Evolutionary conservation across 1,140 invertebrate species (phyloP).

Genomic region (Drosophila grimshawi): DNA sequence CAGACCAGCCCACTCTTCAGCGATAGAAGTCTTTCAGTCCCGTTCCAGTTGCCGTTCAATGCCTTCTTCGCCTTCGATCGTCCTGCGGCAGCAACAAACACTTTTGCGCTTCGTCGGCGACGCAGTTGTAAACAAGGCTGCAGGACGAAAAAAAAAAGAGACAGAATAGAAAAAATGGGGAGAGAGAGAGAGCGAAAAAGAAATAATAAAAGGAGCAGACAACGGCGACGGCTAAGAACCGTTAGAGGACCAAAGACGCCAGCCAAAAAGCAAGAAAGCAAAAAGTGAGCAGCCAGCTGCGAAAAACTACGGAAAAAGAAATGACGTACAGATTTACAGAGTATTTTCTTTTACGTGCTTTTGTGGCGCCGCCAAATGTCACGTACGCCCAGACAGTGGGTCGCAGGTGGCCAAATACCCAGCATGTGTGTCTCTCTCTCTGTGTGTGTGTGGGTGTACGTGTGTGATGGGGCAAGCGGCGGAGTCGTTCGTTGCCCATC

Average conservation of each 20-base stretch:
- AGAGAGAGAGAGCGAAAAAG: background rate
- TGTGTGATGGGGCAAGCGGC: background rate
- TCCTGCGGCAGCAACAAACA: conserved; percentile 76
- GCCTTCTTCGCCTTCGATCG: conserved; percentile 30
- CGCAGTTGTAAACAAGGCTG: conserved; percentile 74
- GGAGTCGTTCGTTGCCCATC: background rate
- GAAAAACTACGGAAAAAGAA: conserved; percentile 41
- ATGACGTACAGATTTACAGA: conserved; percentile 73
- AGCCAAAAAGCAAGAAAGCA: conserved; percentile 10
- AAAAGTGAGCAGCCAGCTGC: conserved; percentile 13
- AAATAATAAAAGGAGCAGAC: conserved; percentile 11
- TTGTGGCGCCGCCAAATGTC: conserved; percentile 77
- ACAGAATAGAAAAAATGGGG: background rate
- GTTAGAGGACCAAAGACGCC: conserved; percentile 42
- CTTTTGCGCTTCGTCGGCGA: conserved; percentile 74
- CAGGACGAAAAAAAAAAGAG: conserved; percentile 14
- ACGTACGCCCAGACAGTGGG: conserved; percentile 70
- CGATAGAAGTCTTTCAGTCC: background rate
- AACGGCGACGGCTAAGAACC: conserved; percentile 12
- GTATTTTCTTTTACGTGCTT: conserved; percentile 77
- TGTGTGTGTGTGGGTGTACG: too few species aligned
- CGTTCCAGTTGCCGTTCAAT: conserved; percentile 16
- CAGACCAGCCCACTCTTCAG: too few species aligned
- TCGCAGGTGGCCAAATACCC: conserved; percentile 20
- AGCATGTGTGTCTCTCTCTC: background rate